A percentile compares a stretch with the other conserved stretches of the same genome.
phyloP scores from a whole-genome alignment of 2,888 invertebrate species.

The Nemurella pictetii region DNA sequence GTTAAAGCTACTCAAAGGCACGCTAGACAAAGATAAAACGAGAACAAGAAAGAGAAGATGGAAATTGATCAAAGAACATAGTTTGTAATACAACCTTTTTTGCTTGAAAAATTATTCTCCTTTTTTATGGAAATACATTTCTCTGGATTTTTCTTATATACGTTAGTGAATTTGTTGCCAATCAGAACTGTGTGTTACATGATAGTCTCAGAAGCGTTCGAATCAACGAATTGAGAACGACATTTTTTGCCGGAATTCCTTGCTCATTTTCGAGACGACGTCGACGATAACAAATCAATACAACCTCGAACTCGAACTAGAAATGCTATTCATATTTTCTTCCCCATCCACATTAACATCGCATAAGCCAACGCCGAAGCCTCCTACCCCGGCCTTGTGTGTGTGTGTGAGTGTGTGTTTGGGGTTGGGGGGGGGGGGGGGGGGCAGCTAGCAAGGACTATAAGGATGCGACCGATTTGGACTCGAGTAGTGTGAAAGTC shows the following conservation, averaged over 20 bases:
- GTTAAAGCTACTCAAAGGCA: not conserved
- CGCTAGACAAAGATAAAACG: not conserved
- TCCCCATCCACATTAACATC: not conserved
- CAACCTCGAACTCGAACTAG: not conserved
- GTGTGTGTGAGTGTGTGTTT: too few relatives aligned
- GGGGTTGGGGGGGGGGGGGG: too few relatives aligned
- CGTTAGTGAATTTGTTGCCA: not conserved
- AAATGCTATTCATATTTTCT: not conserved
- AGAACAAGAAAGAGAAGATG: not conserved
- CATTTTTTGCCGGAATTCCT: not conserved
- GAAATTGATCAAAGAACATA: not conserved
- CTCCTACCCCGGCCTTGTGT: too few relatives aligned
- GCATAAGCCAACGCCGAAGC: too few relatives aligned
- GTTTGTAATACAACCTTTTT: not conserved
- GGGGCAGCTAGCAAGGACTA: too few relatives aligned
- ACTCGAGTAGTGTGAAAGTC: not conserved
- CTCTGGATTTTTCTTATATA: not conserved
- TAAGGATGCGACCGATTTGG: not conserved
- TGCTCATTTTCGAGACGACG: not conserved
- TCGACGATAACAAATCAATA: not conserved
- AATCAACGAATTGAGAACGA: not conserved
- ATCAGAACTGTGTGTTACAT: not conserved
- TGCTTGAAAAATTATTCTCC: not conserved
- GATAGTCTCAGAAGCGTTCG: not conserved
- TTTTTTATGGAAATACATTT: not conserved